Base-by-base conservation (phyloP, 1,140 invertebrate species). In the Orussus abietinus region DNA sequence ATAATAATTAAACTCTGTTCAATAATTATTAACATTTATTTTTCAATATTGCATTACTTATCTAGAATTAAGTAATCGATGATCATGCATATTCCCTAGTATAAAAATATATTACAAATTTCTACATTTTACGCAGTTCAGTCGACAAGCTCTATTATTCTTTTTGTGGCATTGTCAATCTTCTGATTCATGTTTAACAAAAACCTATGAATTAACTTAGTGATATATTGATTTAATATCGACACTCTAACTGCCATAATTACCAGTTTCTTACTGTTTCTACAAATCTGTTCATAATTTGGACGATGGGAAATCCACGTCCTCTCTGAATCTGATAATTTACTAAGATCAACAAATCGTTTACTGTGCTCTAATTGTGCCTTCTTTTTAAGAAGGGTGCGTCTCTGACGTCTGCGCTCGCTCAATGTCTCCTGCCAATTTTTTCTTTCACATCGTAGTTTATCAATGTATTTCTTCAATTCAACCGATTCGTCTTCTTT, bases 201-300 rank as follows among this genome's bases (percentile, higher is more conserved):
- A 15, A 61, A 51, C 14, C 17, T 56, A 18, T 51, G 10, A 38
- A 57, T 38, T 11, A 55, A 35, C 19, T 43, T 45, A 6, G 45
- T 28, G 3, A 52, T 22, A 10, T 51, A 17, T 4, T 30, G 26
- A 39, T 49, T 45, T 10, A 65, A 35, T 1, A 25, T 17, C 4
- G 32, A 34, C n/a, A 56, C 29, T 46, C 55, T 55, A 5, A 41
- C 14, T 17, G 56, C 36, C 0, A 45, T 7, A 3, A 52, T 42
- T 3, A 35, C 17, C 4, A 67, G 32, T 21, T 53, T 54, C 17
- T 55, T 41, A 7, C 43, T 44, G 25, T 59, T 64, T 14, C 47
- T 45, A 20, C 35, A 43, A n/a, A 66, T 56, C 1, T 51, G 7
- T 35, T 56, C 45, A 34, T 65, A 67, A 45, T 62, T 45, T 4